Conservation (phyloP, 1,140 invertebrate genomes). For the Augochlora pura region DNA sequence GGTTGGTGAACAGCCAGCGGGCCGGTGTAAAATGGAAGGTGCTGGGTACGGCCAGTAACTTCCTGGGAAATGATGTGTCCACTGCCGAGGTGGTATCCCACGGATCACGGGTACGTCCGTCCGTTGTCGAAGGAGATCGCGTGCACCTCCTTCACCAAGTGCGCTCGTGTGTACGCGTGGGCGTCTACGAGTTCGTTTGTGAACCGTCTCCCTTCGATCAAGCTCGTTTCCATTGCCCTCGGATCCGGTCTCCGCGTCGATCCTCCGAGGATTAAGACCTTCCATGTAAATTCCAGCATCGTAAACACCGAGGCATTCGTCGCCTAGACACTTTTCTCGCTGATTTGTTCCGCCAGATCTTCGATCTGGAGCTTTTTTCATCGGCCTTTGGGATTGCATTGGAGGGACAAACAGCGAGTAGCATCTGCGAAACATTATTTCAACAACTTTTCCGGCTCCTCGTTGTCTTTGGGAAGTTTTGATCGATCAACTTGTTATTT, state of each 20-base stretch:
- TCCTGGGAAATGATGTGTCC: constrained; percentile 61
- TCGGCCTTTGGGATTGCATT: no score
- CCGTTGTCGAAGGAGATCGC: constrained; percentile 45
- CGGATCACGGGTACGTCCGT: constrained; percentile 49
- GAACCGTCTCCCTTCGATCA: constrained; percentile 40
- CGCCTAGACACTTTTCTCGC: background rate
- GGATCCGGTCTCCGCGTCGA: constrained; percentile 23
- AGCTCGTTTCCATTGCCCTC: constrained; percentile 52
- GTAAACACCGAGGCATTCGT: constrained; percentile 3
- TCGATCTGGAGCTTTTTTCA: background rate
- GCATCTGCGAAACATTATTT: no score
- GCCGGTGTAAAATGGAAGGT: constrained; percentile 25
- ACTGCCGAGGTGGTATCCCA: constrained; percentile 47
- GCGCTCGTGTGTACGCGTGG: constrained; percentile 46
- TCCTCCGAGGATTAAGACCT: constrained; percentile 35
- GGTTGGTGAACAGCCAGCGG: constrained; percentile 22
- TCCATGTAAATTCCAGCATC: background rate
- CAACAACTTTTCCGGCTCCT: no score
- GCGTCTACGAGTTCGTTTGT: constrained; percentile 49
- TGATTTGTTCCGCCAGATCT: background rate
- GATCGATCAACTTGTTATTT: no score
- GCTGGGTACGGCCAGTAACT: constrained; percentile 60
- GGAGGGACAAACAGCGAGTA: no score
- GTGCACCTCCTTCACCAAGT: constrained; percentile 17
- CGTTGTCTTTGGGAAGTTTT: no score